Percentiles rank a stretch among this genome's conserved stretches.
Conservation (phyloP, 2,888 invertebrate species). For the Petrolisthes cinctipes region DNA sequence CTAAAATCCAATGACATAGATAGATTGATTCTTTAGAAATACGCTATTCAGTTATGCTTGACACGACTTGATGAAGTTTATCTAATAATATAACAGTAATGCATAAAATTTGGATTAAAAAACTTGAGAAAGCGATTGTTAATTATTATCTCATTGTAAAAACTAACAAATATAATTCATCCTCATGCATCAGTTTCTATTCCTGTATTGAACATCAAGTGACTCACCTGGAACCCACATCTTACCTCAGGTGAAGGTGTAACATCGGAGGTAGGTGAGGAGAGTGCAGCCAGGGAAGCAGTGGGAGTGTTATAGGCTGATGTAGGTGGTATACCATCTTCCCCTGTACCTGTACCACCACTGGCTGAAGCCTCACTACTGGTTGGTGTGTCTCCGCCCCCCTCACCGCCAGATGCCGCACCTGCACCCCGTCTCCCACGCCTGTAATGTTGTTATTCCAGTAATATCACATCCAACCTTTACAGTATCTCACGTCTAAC, state of each 20-base stretch:
- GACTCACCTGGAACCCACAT: not conserved
- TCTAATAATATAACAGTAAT: too few species aligned
- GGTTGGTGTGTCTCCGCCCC: slow-evolving; percentile 55
- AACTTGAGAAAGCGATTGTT: not conserved
- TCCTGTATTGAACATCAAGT: too few species aligned
- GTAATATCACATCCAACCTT: not conserved
- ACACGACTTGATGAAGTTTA: too few species aligned
- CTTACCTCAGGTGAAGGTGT: slow-evolving; percentile 60
- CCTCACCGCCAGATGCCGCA: slow-evolving; percentile 58
- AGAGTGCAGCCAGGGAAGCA: slow-evolving; percentile 55
- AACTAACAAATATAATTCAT: too few species aligned
- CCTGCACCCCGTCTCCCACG: slow-evolving; percentile 54
- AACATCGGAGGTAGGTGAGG: slow-evolving; percentile 57
- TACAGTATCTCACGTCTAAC: not conserved
- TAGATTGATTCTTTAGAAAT: too few species aligned
- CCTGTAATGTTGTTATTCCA: slow-evolving; percentile 26
- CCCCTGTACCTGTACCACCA: slow-evolving; percentile 36
- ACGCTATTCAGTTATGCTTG: too few species aligned
- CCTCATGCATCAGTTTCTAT: not conserved
- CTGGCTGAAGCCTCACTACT: slow-evolving; percentile 56
- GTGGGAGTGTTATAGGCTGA: slow-evolving; percentile 56
- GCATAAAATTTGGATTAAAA: too few species aligned
- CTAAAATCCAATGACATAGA: too few species aligned
- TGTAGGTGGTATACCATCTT: slow-evolving; percentile 41
- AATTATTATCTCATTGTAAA: too few species aligned